A percentile compares a stretch with the other conserved stretches of the same genome.
Evolutionary conservation across 2,888 invertebrate species (phyloP).

Genomic region (Euplagia quadripunctaria): DNA sequence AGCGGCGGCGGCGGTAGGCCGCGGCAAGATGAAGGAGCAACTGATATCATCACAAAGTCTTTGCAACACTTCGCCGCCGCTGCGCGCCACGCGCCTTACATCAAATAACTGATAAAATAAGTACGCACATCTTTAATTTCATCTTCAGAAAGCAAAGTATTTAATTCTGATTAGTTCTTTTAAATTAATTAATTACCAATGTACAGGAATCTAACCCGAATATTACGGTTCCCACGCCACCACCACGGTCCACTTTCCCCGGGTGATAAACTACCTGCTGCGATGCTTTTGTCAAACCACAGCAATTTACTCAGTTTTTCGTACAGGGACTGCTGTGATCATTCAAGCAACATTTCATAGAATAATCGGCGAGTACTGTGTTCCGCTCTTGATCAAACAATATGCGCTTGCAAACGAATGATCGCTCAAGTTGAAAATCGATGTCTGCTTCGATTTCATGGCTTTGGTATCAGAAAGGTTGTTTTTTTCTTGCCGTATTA

Average conservation of each 20-base stretch:
- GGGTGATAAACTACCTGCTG: constrained; percentile 39
- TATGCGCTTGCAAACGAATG: constrained; percentile 69
- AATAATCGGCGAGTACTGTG: constrained; percentile 56
- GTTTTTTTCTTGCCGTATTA: constrained; percentile 13
- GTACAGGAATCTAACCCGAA: constrained; percentile 29
- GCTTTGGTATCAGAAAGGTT: constrained; percentile 34
- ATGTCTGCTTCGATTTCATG: constrained; percentile 76
- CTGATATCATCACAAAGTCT: constrained; percentile 74
- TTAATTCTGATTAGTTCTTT: constrained; percentile 49
- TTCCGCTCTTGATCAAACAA: constrained; percentile 71
- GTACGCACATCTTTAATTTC: constrained; percentile 75
- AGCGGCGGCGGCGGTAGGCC: constrained; percentile 59
- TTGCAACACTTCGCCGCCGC: constrained; percentile 75
- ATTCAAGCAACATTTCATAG: constrained; percentile 61
- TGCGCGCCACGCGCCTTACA: constrained; percentile 76
- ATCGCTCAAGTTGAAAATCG: constrained; percentile 79
- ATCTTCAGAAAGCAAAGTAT: constrained; percentile 65
- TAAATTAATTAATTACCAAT: constrained; percentile 38
- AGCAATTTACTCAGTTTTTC: constrained; percentile 34
- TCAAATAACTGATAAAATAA: constrained; percentile 79
- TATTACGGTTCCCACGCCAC: constrained; percentile 66
- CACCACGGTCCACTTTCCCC: constrained; percentile 39
- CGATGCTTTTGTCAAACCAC: constrained; percentile 39
- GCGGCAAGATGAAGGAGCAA: constrained; percentile 79
- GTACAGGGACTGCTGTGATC: constrained; percentile 59